Evolutionary conservation across 2,113 vertebrate species (phyloP), one percentile per base, ranked within the genome.

Genomic region (Lethenteron camtschaticum): DNA sequence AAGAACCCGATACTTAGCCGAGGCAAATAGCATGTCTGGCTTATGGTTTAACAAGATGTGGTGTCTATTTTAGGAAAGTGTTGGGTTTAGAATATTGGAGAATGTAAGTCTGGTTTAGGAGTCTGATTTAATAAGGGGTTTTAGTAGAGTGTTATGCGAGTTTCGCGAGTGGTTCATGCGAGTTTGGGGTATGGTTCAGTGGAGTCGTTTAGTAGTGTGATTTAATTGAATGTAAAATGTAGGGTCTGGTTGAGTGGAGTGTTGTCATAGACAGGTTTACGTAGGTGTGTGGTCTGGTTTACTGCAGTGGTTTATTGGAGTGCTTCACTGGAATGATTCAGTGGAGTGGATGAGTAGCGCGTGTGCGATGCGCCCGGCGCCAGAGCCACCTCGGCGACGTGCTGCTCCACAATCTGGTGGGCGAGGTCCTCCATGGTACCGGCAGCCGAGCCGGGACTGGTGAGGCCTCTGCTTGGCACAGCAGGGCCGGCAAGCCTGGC

Each of bases 341-440:
- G n/a, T 24, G 24, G n/a, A 16, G 63, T 68, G n/a, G 24, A 11
- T 68, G 63, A 68, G 63, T 10, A 68, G 24, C 24, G 63, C n/a
- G 63, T 68, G 24, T 24, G 24, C n/a, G 24, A 9, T 24, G 24
- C 63, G n/a, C n/a, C n/a, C n/a, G 11, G n/a, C n/a, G 63, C 8
- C 63, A 68, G 74, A 81, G 86, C 87, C 82, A 92, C 86, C 86
- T 91, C 85, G 81, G 84, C 83, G 79, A 85, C 82, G 77, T 85
- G 84, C 76, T 86, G 83, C 77, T 84, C 84, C 79, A 83, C 79
- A 84, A 85, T 86, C 83, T 89, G 86, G 81, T 87, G 87, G 85
- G 85, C 77, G 78, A 85, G 85, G 82, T 86, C 81, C 81, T 87
- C 85, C 83, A 83, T 77, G 80, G 71, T 85, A 84, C 85, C 80